Conservation (phyloP, 2,888 invertebrate species). For the Cylloceria caligata region DNA sequence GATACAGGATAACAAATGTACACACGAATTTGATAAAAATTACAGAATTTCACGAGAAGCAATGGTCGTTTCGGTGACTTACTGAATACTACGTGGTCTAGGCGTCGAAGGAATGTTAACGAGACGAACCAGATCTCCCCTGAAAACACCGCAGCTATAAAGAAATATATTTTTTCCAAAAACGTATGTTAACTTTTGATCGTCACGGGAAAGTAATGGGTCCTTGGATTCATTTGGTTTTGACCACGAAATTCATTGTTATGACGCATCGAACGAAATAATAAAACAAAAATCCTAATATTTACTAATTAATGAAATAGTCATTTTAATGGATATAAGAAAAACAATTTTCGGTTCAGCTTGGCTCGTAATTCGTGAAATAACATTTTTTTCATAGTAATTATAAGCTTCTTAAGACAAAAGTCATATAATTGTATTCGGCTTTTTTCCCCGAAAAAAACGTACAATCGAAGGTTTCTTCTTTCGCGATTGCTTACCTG, state of each 20-base stretch:
- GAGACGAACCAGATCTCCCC: conserved; percentile 85
- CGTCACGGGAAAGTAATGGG: not conserved
- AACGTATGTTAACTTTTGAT: not conserved
- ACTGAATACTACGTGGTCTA: conserved; percentile 82
- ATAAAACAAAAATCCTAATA: not conserved
- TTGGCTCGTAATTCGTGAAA: not conserved
- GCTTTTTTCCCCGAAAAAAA: too few relatives aligned
- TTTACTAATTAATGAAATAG: not conserved
- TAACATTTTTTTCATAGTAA: too few relatives aligned
- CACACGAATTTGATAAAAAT: conserved; percentile 65
- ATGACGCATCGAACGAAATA: not conserved
- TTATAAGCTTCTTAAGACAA: not conserved
- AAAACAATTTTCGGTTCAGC: not conserved
- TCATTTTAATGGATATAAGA: not conserved
- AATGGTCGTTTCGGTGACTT: conserved; percentile 77
- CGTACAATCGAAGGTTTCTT: too few relatives aligned
- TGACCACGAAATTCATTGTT: not conserved
- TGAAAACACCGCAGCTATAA: conserved; percentile 84
- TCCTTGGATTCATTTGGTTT: not conserved
- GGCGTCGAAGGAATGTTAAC: conserved; percentile 82
- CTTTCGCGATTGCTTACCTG: conserved; percentile 86
- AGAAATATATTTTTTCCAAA: conserved; percentile 50
- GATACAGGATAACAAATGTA: conserved; percentile 42
- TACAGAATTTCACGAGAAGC: conserved; percentile 62
- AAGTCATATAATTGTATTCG: not conserved